Evolutionary conservation across 1,140 invertebrate species (phyloP).

Genomic region (Oryctes rhinoceros): DNA sequence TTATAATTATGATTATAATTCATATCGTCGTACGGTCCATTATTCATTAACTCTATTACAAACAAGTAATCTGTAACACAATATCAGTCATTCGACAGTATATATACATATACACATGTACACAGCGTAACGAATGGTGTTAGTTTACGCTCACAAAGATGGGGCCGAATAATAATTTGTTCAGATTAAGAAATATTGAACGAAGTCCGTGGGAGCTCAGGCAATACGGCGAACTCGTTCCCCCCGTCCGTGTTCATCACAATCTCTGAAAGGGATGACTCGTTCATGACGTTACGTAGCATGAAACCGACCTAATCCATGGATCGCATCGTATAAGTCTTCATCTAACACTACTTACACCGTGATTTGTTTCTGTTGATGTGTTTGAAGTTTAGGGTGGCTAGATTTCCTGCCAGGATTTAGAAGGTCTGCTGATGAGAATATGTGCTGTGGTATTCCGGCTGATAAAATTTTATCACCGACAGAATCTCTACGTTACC

Average conservation of each 20-base stretch:
- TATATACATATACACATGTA: not conserved
- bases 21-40: no score
- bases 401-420: constrained; percentile 36
- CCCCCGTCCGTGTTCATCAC: constrained; percentile 15
- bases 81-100: not conserved
- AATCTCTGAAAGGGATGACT: constrained; percentile 27
- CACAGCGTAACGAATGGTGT: not conserved
- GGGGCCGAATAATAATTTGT: not conserved
- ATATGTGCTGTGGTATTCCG: constrained; percentile 38
- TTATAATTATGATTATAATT: no score
- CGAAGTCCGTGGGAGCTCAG: not conserved
- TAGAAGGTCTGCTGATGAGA: constrained; percentile 33
- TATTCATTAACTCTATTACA: no score
- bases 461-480: not conserved
- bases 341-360: constrained; percentile 55
- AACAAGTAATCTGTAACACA: no score
- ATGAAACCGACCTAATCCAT: constrained; percentile 48
- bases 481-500: not conserved
- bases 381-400: constrained; percentile 56
- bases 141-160: not conserved
- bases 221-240: constrained; percentile 1
- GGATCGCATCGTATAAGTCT: constrained; percentile 54
- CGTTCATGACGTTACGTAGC: constrained; percentile 20
- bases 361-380: constrained; percentile 58
- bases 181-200: constrained; percentile 33